Percentiles rank a stretch among this genome's conserved stretches.
phyloP scores from a whole-genome alignment of 2,888 invertebrate species.

The Terebella lapidaria region DNA sequence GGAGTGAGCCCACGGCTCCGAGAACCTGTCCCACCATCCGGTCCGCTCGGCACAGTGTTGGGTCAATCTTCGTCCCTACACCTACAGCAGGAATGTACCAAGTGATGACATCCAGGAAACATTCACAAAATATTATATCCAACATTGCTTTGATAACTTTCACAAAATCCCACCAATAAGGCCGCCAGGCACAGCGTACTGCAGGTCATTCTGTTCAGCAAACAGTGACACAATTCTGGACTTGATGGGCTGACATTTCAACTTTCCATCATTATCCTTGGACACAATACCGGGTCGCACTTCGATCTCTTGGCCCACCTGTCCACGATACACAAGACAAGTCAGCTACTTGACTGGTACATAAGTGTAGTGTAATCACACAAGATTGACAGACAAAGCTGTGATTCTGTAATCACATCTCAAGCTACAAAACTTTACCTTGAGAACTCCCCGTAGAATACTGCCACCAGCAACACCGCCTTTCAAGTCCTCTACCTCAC shows the following conservation, averaged over 20 bases:
- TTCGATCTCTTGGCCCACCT: slow-evolving; percentile 98
- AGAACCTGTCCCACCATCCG: slow-evolving; percentile 89
- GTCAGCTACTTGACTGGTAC: too few species aligned
- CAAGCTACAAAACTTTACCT: too few species aligned
- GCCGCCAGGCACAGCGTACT: slow-evolving; percentile 99
- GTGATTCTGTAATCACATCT: too few species aligned
- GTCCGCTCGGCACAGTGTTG: slow-evolving; percentile 96
- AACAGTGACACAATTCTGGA: slow-evolving; percentile 94
- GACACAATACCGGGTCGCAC: slow-evolving; percentile 95
- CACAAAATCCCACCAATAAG: slow-evolving; percentile 71
- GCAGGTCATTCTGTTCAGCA: slow-evolving; percentile 94
- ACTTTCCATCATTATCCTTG: slow-evolving; percentile 89
- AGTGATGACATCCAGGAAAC: too few species aligned
- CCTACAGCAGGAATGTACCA: too few species aligned
- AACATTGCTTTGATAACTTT: too few species aligned
- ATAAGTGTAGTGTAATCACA: neutral
- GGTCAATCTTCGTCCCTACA: slow-evolving; percentile 98
- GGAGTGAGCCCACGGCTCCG: slow-evolving; percentile 93
- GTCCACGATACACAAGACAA: slow-evolving; percentile 10
- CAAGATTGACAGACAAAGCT: too few species aligned
- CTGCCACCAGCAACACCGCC: slow-evolving; percentile 99
- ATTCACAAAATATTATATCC: too few species aligned
- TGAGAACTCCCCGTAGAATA: slow-evolving; percentile 89
- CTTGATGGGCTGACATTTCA: slow-evolving; percentile 94
- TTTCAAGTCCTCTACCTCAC: slow-evolving; percentile 94